These are phyloP conservation scores for Leptura quadrifasciata DNA, from an alignment of 2,888 invertebrate genomes.

Conservation along the genomic window DNA sequence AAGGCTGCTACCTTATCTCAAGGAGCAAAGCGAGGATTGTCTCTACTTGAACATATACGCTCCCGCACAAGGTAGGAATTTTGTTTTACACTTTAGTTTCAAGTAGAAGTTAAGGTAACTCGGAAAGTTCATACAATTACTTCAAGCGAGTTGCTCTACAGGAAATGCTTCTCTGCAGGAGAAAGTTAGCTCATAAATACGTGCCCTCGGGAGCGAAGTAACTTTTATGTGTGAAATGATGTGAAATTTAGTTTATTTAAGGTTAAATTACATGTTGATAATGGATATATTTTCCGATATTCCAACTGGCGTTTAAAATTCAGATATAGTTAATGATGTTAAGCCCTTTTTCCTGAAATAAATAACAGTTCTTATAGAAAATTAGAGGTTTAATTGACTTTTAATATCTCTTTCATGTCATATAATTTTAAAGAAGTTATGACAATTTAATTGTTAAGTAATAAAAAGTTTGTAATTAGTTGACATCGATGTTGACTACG, in stretches of 20 bases:
- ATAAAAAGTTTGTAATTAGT: too few relatives aligned
- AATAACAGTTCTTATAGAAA: too few relatives aligned
- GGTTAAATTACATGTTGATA: slow-evolving; percentile 2
- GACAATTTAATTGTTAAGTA: too few relatives aligned
- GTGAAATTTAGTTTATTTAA: slow-evolving; percentile 16
- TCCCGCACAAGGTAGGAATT: slow-evolving; percentile 88
- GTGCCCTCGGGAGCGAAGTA: slow-evolving; percentile 5
- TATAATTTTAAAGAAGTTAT: too few relatives aligned
- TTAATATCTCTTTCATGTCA: too few relatives aligned
- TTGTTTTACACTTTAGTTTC: slow-evolving; percentile 13
- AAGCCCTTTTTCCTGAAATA: too few relatives aligned
- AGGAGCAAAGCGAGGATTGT: slow-evolving; percentile 97
- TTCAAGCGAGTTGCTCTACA: slow-evolving; percentile 2
- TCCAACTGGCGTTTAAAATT: too few relatives aligned
- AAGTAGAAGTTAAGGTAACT: slow-evolving; percentile 20
- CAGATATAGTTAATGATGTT: too few relatives aligned
- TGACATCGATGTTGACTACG: too few relatives aligned
- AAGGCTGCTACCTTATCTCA: slow-evolving; percentile 89
- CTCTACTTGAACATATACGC: slow-evolving; percentile 97
- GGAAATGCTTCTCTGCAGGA: slow-evolving; percentile 14
- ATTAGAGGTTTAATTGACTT: too few relatives aligned
- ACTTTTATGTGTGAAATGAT: slow-evolving; percentile 19
- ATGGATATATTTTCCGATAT: not conserved
- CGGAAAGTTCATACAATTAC: slow-evolving; percentile 28
- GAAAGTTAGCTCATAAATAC: slow-evolving; percentile 37